Conservation (phyloP, 2,797 vertebrate genomes). For the Rousettus madagascariensis region DNA sequence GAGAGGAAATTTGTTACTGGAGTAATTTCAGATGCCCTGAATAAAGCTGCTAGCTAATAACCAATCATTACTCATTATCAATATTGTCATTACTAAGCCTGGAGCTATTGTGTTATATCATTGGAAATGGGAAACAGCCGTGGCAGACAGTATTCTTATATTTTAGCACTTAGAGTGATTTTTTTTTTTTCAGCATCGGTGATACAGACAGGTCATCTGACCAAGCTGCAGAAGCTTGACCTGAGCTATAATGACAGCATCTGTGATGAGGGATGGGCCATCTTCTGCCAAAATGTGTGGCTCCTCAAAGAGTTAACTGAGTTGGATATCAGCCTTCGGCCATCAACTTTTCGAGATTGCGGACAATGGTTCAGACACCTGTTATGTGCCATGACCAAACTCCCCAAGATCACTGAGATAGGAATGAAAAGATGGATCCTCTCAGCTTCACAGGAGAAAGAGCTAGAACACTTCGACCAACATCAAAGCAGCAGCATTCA, state of each 20-base stretch:
- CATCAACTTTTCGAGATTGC: constrained; percentile 77
- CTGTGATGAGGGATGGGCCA: constrained; percentile 85
- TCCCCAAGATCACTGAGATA: constrained; percentile 85
- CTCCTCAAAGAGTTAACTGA: constrained; percentile 85
- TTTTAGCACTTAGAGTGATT: not conserved
- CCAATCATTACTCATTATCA: not conserved
- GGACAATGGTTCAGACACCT: constrained; percentile 87
- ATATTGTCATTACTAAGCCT: not conserved
- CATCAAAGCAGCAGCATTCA: constrained; percentile 81
- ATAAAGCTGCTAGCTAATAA: constrained; percentile 11
- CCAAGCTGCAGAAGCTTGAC: constrained; percentile 86
- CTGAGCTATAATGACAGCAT: constrained; percentile 90
- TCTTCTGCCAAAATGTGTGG: constrained; percentile 83
- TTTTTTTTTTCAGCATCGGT: constrained; percentile 80
- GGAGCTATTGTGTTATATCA: not conserved
- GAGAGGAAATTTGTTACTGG: not conserved
- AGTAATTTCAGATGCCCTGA: not conserved
- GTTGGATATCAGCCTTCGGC: constrained; percentile 90
- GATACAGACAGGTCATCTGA: constrained; percentile 82
- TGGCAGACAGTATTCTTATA: not conserved
- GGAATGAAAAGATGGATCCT: constrained; percentile 88
- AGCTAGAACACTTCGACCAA: constrained; percentile 81
- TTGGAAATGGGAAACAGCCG: not conserved
- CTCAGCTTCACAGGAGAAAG: constrained; percentile 78
- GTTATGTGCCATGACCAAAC: constrained; percentile 82